A percentile compares a stretch with the other conserved stretches of the same genome.
These are phyloP conservation scores for Notodonta dromedarius DNA, from an alignment of 2,888 invertebrate genomes.

Conservation along the genomic window DNA sequence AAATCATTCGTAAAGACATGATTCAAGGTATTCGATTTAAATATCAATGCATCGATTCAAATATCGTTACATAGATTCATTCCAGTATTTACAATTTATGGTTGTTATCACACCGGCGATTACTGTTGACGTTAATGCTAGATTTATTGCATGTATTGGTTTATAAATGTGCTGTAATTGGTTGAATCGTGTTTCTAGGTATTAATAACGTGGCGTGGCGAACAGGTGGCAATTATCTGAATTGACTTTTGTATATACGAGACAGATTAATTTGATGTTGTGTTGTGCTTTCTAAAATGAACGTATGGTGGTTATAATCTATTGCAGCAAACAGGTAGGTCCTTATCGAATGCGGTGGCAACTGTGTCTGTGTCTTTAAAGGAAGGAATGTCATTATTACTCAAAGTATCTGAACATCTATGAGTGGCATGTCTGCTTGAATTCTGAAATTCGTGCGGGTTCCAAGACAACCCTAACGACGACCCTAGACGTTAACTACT, in stretches of 20 bases:
- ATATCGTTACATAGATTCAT: constrained; percentile 29
- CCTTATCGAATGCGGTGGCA: too few species aligned
- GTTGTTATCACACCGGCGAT: constrained; percentile 27
- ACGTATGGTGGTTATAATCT: too few species aligned
- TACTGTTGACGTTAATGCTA: constrained; percentile 24
- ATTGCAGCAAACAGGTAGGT: too few species aligned
- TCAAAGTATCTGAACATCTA: too few species aligned
- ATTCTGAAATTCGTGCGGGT: too few species aligned
- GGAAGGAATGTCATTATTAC: too few species aligned
- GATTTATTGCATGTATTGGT: constrained; percentile 33
- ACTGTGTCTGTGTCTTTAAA: too few species aligned
- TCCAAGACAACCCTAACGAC: too few species aligned
- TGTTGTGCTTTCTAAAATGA: neutral
- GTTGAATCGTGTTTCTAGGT: constrained; percentile 21
- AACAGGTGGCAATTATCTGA: constrained; percentile 29
- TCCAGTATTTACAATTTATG: constrained; percentile 29
- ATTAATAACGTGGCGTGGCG: constrained; percentile 25
- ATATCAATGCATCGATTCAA: constrained; percentile 32
- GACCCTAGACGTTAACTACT: too few species aligned
- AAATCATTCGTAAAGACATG: constrained; percentile 30
- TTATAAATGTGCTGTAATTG: constrained; percentile 37
- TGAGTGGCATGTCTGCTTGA: neutral
- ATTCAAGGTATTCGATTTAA: constrained; percentile 28
- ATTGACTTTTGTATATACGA: constrained; percentile 24
- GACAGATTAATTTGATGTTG: neutral